A percentile compares a stretch with the other conserved stretches of the same genome.
These are phyloP conservation scores for Lasioglossum albipes DNA, from an alignment of 1,140 invertebrate species.

Conservation along the genomic window DNA sequence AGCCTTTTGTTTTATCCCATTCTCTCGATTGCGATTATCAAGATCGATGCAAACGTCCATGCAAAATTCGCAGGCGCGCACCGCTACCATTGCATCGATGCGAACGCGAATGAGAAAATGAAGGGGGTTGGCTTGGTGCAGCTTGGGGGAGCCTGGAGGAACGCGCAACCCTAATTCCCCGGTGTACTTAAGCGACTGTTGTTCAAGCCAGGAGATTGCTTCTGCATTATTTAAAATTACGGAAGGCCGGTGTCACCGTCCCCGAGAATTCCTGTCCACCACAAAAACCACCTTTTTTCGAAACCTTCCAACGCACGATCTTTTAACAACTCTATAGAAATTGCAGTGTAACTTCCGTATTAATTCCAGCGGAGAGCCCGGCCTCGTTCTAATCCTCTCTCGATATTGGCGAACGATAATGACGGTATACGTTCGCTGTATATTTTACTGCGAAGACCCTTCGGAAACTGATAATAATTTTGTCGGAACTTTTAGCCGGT, in stretches of 20 bases:
- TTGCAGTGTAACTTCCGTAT: not conserved
- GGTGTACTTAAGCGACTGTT: conserved; percentile 50
- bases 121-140: not conserved
- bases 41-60: not conserved
- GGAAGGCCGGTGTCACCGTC: not conserved
- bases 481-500: no score
- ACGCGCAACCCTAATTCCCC: conserved; percentile 52
- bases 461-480: no score
- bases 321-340: not conserved
- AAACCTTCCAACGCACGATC: not conserved
- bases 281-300: not conserved
- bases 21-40: no score
- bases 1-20: no score
- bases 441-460: no score
- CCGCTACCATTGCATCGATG: no score
- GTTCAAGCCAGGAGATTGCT: conserved; percentile 61
- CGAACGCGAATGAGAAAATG: not conserved
- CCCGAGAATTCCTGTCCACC: not conserved
- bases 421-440: no score
- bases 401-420: no score
- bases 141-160: not conserved
- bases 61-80: no score
- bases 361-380: not conserved
- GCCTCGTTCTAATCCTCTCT: not conserved
- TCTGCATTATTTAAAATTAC: conserved; percentile 68